phyloP scores from a whole-genome alignment of 2,797 vertebrate species.

The Schizothorax lantsangensis region DNA sequence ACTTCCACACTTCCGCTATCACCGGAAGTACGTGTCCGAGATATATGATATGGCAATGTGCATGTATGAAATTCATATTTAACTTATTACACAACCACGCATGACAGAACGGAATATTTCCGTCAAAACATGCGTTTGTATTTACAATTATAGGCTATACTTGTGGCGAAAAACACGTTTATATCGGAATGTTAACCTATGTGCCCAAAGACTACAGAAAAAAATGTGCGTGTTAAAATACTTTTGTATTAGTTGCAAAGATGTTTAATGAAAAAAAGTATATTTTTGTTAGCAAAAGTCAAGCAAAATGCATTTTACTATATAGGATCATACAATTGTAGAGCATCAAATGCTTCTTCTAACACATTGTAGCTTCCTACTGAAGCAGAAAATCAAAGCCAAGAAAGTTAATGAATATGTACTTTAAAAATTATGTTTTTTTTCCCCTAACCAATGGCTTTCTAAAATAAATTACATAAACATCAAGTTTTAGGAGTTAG shows the following conservation, averaged over 20 bases:
- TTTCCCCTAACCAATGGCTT: background rate
- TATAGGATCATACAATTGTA: background rate
- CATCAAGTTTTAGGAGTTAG: background rate
- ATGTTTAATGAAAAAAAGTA: background rate
- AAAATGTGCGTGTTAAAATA: background rate
- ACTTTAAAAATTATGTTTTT: background rate
- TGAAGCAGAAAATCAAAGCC: background rate
- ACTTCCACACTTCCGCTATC: conserved; percentile 43
- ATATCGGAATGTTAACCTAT: background rate
- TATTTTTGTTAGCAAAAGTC: background rate
- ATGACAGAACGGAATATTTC: background rate
- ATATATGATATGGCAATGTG: background rate
- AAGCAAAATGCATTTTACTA: background rate
- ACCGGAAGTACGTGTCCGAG: conserved; percentile 46
- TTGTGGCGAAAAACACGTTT: too few relatives aligned
- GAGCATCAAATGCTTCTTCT: background rate
- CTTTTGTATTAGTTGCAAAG: background rate
- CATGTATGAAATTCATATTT: background rate
- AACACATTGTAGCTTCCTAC: background rate
- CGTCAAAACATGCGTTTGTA: background rate
- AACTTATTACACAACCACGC: background rate
- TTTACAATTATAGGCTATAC: background rate
- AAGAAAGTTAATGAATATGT: background rate
- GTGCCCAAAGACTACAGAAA: background rate
- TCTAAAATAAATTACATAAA: background rate